Percentiles rank a stretch among this genome's conserved stretches.
These are phyloP conservation scores for Tenthredo distinguenda DNA, from an alignment of 2,888 invertebrate genomes.

Conservation along the genomic window DNA sequence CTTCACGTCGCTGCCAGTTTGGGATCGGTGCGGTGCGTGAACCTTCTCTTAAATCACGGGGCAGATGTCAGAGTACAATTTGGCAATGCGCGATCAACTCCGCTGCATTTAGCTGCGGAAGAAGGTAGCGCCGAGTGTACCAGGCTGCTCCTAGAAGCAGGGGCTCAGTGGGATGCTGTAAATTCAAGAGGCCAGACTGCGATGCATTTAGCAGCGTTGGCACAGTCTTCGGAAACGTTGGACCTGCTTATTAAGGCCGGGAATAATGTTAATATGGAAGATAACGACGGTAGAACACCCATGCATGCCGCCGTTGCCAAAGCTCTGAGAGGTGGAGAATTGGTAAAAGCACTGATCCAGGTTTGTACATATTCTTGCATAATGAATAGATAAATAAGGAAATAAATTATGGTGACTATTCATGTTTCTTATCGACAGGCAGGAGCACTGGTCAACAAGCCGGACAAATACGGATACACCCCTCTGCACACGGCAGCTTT, in stretches of 20 bases:
- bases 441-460: conserved; percentile 87
- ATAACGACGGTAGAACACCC: conserved; percentile 88
- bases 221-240: conserved; percentile 89
- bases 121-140: conserved; percentile 91
- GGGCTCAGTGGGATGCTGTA: conserved; percentile 87
- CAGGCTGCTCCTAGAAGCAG: conserved; percentile 85
- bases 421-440: conserved; percentile 78
- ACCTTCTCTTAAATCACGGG: conserved; percentile 87
- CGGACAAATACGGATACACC: conserved; percentile 91
- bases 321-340: conserved; percentile 78
- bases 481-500: conserved; percentile 91
- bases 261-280: conserved; percentile 84
- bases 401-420: neutral
- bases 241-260: conserved; percentile 85
- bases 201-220: conserved; percentile 90
- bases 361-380: conserved; percentile 58
- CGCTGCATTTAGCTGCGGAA: conserved; percentile 93
- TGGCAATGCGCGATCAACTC: conserved; percentile 87
- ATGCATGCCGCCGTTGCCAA: conserved; percentile 90
- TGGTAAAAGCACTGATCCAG: conserved; percentile 71
- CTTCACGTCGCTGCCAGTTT: conserved; percentile 89
- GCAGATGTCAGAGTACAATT: conserved; percentile 89
- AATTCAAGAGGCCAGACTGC: conserved; percentile 90
- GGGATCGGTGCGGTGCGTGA: conserved; percentile 85
- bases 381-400: neutral